Conservation (phyloP, 2,888 invertebrate species). For the Harpagoxenus sublaevis region DNA sequence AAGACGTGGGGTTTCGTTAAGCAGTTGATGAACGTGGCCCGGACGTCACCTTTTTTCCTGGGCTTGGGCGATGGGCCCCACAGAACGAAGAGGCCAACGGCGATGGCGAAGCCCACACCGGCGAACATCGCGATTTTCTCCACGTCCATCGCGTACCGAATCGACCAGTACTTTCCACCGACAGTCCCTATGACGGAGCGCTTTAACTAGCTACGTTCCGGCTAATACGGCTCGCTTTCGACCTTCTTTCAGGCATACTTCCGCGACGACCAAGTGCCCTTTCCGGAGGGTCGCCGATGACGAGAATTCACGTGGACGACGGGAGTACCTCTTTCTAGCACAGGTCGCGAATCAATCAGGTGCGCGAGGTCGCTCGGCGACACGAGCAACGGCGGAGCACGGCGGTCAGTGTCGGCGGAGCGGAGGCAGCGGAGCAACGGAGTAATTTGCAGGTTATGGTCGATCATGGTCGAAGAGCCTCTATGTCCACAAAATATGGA, state of each 20-base stretch:
- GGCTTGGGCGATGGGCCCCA: constrained; percentile 92
- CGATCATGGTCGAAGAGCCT: too few relatives aligned
- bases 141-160: constrained; percentile 88
- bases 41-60: constrained; percentile 83
- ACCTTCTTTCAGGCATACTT: constrained; percentile 11
- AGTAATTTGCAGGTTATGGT: too few relatives aligned
- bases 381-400: constrained; percentile 4
- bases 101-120: constrained; percentile 93
- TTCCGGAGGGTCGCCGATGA: neutral
- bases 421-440: too few relatives aligned
- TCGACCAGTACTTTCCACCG: neutral
- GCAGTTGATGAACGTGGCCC: neutral
- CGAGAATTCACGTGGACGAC: neutral
- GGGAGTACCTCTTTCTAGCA: too few relatives aligned
- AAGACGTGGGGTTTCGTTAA: neutral
- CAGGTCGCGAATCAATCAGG: neutral
- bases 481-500: too few relatives aligned
- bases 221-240: neutral
- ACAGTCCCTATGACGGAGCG: neutral
- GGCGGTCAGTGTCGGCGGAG: neutral
- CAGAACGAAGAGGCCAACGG: constrained; percentile 93
- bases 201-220: neutral
- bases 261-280: neutral
- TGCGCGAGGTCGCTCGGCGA: neutral
- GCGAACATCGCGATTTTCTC: constrained; percentile 92